A percentile compares a stretch with the other conserved stretches of the same genome.
phyloP scores from a whole-genome alignment of 2,797 vertebrate species.

The Cuculus canorus region DNA sequence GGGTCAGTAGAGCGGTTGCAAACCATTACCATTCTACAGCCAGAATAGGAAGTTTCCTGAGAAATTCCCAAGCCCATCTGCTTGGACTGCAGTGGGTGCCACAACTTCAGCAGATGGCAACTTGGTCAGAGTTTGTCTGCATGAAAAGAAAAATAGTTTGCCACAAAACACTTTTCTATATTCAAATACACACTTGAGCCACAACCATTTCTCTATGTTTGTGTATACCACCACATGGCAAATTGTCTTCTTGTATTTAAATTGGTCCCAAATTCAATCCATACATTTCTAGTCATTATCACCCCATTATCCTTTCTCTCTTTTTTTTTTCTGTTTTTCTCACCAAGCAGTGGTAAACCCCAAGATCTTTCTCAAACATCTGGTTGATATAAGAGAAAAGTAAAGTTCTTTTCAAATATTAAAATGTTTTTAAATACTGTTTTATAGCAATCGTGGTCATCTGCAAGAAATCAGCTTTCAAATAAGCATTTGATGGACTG shows the following conservation, averaged over 20 bases:
- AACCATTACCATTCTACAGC: neutral
- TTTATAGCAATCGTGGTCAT: conserved; percentile 34
- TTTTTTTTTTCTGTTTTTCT: conserved; percentile 32
- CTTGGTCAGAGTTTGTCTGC: neutral
- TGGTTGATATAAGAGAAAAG: conserved; percentile 66
- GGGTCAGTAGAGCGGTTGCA: neutral
- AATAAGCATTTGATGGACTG: conserved; percentile 53
- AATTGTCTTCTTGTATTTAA: conserved; percentile 54
- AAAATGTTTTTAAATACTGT: conserved; percentile 46
- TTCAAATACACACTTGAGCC: neutral
- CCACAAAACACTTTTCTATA: conserved; percentile 3
- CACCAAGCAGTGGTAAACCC: conserved; percentile 58
- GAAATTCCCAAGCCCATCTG: neutral
- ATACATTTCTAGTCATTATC: conserved; percentile 63
- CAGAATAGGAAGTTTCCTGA: neutral
- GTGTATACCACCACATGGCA: neutral
- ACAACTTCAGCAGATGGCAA: neutral
- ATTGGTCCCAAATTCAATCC: conserved; percentile 45
- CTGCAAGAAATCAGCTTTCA: conserved; percentile 67
- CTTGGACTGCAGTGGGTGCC: neutral
- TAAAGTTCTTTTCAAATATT: conserved; percentile 48
- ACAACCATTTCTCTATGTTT: conserved; percentile 35
- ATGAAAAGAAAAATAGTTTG: neutral
- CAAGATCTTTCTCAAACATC: conserved; percentile 38
- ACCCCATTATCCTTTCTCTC: conserved; percentile 60